Conservation (phyloP, 1,140 invertebrate species). For the Sarcophaga peregrina region DNA sequence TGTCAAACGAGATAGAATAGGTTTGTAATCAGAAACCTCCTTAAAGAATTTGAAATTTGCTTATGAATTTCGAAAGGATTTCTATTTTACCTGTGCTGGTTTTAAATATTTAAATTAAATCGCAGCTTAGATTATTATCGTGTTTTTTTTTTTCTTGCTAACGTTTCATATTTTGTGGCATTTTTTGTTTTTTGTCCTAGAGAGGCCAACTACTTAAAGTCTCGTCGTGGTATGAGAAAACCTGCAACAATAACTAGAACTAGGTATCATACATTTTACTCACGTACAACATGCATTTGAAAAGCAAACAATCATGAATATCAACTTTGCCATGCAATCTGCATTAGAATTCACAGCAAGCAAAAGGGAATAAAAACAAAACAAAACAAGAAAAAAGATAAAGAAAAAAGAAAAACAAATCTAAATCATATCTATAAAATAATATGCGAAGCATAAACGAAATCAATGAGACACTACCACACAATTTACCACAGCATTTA, state of each 20-base stretch:
- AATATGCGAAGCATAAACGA: too few species aligned
- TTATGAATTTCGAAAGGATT: not conserved
- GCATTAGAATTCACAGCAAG: constrained; percentile 26
- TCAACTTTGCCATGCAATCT: constrained; percentile 39
- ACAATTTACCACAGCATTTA: too few species aligned
- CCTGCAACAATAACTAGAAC: not conserved
- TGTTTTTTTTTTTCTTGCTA: not conserved
- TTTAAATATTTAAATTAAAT: not conserved
- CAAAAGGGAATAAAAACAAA: not conserved
- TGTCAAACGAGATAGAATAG: too few species aligned
- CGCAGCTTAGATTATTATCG: not conserved
- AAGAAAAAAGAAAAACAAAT: not conserved
- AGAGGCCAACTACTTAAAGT: not conserved
- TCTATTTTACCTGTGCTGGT: not conserved
- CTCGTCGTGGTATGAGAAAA: not conserved
- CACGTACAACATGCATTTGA: constrained; percentile 38
- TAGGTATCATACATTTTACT: constrained; percentile 29
- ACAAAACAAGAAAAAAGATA: not conserved
- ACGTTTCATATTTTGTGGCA: not conserved
- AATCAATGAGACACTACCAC: too few species aligned
- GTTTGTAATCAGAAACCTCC: too few species aligned
- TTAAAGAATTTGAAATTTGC: too few species aligned
- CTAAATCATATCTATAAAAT: not conserved
- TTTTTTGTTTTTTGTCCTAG: not conserved
- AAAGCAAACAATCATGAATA: constrained; percentile 42